These are phyloP conservation scores for Thumatha senex DNA, from an alignment of 2,888 invertebrate species.

Conservation along the genomic window DNA sequence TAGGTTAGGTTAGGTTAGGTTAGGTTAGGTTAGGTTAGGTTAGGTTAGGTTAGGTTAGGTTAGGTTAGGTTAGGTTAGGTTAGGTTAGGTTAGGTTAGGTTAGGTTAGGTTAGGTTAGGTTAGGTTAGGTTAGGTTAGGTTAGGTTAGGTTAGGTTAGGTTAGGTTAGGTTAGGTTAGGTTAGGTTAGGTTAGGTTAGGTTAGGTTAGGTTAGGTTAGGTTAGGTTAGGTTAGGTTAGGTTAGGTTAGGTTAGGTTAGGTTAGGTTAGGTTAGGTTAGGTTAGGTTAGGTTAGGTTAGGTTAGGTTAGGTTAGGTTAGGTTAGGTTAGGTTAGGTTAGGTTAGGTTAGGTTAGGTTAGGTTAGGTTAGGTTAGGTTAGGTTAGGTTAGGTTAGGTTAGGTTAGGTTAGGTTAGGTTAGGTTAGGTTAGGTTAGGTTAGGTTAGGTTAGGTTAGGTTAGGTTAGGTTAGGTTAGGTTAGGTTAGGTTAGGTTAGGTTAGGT, in stretches of 20 bases:
- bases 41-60: constrained; percentile 12
- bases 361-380: constrained; percentile 28
- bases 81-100: constrained; percentile 23
- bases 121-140: constrained; percentile 21
- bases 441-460: constrained; percentile 29
- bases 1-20: constrained; percentile 13
- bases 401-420: constrained; percentile 11
- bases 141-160: constrained; percentile 10
- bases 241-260: constrained; percentile 5
- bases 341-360: constrained; percentile 29
- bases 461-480: constrained; percentile 29
- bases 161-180: constrained; percentile 5
- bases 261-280: constrained; percentile 5
- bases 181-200: constrained; percentile 7
- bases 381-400: constrained; percentile 23
- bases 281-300: constrained; percentile 16
- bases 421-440: constrained; percentile 27
- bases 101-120: constrained; percentile 22
- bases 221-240: constrained; percentile 5
- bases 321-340: constrained; percentile 22
- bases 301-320: constrained; percentile 27
- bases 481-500: constrained; percentile 33
- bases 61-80: constrained; percentile 18
- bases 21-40: constrained; percentile 6
- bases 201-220: constrained; percentile 23